Percentiles rank a stretch among this genome's conserved stretches.
Conservation (phyloP, 2,888 invertebrate genomes). For the Caenorhabditis sulstoni region DNA sequence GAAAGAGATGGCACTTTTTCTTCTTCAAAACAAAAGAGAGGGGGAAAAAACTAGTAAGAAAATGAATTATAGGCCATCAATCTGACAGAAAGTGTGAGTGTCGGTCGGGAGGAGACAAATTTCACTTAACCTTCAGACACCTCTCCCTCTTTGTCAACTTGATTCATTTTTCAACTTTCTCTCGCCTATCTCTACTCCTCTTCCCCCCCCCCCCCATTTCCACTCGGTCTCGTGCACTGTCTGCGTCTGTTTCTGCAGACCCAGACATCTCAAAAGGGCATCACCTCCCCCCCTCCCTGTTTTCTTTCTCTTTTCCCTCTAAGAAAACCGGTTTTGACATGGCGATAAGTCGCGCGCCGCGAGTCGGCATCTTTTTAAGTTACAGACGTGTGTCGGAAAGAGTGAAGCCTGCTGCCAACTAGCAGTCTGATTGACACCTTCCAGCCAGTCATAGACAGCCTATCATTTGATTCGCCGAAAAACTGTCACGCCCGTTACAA, state of each 20-base stretch:
- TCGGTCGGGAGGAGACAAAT: slow-evolving; percentile 17
- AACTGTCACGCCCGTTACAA: too few relatives aligned
- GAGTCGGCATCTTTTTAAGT: too few relatives aligned
- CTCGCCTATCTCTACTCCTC: slow-evolving; percentile 19
- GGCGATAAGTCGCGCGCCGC: slow-evolving; percentile 12
- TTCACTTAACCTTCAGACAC: slow-evolving; percentile 30
- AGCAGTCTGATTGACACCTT: too few relatives aligned
- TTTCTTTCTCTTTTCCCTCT: background rate
- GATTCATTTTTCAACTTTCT: slow-evolving; percentile 42
- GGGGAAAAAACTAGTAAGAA: slow-evolving; percentile 12
- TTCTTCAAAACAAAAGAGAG: background rate
- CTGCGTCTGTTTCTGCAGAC: slow-evolving; percentile 27
- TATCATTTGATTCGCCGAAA: too few relatives aligned
- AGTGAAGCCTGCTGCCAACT: too few relatives aligned
- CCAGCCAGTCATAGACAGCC: too few relatives aligned
- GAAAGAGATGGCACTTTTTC: too few relatives aligned
- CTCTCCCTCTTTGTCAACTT: slow-evolving; percentile 21
- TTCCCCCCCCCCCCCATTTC: background rate
- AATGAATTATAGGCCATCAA: slow-evolving; percentile 10
- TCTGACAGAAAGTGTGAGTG: background rate
- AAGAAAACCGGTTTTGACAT: slow-evolving; percentile 2
- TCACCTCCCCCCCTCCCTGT: slow-evolving; percentile 4
- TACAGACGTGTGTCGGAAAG: too few relatives aligned
- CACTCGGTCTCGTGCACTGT: slow-evolving; percentile 10
- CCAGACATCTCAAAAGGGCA: slow-evolving; percentile 49